Evolutionary conservation across 2,797 vertebrate species (phyloP), one percentile per base, ranked within the genome.

Genomic region (Discoglossus pictus): DNA sequence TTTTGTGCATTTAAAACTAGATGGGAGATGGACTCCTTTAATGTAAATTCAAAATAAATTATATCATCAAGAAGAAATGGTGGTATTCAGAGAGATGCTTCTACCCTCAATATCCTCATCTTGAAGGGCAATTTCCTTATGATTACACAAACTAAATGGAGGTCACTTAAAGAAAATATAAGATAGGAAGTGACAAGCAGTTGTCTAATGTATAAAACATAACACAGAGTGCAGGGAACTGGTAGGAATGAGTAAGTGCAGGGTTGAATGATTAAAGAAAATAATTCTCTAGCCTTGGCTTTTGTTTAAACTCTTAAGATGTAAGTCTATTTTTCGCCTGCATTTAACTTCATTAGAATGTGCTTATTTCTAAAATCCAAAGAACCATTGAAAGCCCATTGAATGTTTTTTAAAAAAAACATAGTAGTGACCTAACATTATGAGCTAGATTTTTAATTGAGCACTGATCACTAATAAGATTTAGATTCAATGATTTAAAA

Each of bases 11-110:
- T 34, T 51, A 12, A 17, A 51, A 16, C 24, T 51, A 34, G 21
- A 51, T 16, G 16, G 48, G 17, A 15, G 25, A 36, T 36, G 34
- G 8, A 9, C 17, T 53, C 23, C 31, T 35, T 35, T 53, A 20
- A 53, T 53, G 48, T 31, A 34, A 53, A 53, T 35, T 6, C 51
- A 36, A 34, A 53, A 31, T 53, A 53, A 53, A 53, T 53, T 34
- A 53, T 17, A 31, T 10, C 9, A 11, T 31, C 51, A 53, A 18
- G 51, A 31, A 31, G 27, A 53, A 18, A 53, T 35, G 10, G 36
- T 7, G 10, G 34, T 53, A 53, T 53, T 35, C 11, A 31, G 36
- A 53, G 31, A 4, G 27, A 38, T 20, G 3, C 23, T 50, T 35
- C 51, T 36, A 12, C 3, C 5, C 9, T 35, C 15, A 53, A 53